phyloP scores from a whole-genome alignment of 2,888 invertebrate species.

The Dynastes tityus region DNA sequence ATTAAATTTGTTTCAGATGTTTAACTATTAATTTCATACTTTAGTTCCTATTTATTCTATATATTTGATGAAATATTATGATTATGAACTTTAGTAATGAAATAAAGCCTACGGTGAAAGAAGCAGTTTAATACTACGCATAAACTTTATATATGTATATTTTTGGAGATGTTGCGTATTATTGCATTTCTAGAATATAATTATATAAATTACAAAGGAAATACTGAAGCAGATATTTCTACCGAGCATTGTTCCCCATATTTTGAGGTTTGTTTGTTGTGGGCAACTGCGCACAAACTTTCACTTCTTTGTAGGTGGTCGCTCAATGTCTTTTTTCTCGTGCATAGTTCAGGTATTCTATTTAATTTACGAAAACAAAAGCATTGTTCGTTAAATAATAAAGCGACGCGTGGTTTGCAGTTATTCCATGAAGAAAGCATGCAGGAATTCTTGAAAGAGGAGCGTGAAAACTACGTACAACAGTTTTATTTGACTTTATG shows the following conservation, averaged over 20 bases:
- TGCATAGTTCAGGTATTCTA: slow-evolving; percentile 31
- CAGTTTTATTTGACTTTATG: not conserved
- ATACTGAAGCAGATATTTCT: slow-evolving; percentile 22
- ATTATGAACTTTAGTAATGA: no score
- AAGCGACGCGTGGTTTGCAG: not conserved
- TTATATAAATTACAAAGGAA: slow-evolving; percentile 23
- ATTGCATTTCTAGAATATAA: not conserved
- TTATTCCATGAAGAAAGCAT: slow-evolving; percentile 15
- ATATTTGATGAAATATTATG: no score
- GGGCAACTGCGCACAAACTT: slow-evolving; percentile 40
- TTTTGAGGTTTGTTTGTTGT: slow-evolving; percentile 43
- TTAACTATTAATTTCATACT: no score
- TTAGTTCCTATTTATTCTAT: no score
- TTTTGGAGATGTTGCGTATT: not conserved
- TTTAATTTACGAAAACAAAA: slow-evolving; percentile 44
- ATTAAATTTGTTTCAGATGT: no score
- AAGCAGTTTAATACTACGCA: no score
- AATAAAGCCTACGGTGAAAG: no score
- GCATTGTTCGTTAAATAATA: slow-evolving; percentile 23
- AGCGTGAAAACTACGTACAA: not conserved
- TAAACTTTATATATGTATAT: no score
- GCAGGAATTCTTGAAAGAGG: slow-evolving; percentile 12
- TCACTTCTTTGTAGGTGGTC: slow-evolving; percentile 45
- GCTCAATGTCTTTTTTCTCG: slow-evolving; percentile 19
- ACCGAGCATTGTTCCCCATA: slow-evolving; percentile 19